Evolutionary conservation across 1,140 invertebrate genomes (phyloP).

Genomic region (Homarus americanus): DNA sequence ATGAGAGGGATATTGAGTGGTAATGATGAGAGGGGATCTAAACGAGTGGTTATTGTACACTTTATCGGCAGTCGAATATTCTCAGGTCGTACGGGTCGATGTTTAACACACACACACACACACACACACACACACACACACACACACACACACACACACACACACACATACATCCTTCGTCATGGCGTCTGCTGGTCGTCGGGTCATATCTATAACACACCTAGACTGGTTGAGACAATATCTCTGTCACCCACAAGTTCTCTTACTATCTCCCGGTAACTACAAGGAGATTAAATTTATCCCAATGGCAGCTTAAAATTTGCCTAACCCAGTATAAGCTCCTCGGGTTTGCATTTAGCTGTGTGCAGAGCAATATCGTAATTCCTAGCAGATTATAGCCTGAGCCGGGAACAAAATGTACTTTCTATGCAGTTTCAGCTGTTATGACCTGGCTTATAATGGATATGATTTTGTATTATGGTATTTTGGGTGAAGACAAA

Average conservation of each 20-base stretch:
- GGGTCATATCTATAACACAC: too few species aligned
- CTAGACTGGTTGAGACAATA: too few species aligned
- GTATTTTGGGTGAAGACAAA: not conserved
- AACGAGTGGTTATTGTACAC: too few species aligned
- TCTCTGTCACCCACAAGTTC: not conserved
- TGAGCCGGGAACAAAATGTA: not conserved
- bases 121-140: not conserved
- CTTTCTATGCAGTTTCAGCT: slow-evolving; percentile 30
- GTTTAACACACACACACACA: not conserved
- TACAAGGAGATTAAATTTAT: not conserved
- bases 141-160: not conserved
- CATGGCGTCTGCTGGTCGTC: not conserved
- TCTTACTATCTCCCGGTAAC: not conserved
- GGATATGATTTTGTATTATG: slow-evolving; percentile 18
- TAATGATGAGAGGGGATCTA: too few species aligned
- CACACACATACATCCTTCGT: slow-evolving; percentile 5
- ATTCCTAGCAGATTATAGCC: not conserved
- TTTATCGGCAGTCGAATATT: too few species aligned
- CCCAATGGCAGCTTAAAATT: not conserved
- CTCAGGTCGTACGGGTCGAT: too few species aligned
- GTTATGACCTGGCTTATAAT: not conserved
- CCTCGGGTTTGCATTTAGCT: not conserved
- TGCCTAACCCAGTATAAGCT: not conserved
- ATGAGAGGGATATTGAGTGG: too few species aligned
- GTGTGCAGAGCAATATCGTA: slow-evolving; percentile 13